Conservation (phyloP, 2,797 vertebrate genomes). For the Microchirus variegatus region DNA sequence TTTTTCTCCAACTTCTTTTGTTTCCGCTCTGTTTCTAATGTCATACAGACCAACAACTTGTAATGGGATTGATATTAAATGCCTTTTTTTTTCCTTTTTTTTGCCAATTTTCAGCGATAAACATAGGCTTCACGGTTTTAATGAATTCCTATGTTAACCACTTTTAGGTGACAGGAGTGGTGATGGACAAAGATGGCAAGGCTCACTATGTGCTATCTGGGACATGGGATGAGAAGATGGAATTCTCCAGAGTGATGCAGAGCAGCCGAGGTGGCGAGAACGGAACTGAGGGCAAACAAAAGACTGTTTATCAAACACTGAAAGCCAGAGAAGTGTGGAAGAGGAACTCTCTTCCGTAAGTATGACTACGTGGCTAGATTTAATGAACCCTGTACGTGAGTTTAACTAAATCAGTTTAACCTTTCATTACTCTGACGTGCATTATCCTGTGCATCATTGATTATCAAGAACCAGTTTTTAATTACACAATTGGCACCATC, state of each 20-base stretch:
- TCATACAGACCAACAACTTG: too few species aligned
- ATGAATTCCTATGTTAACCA: not conserved
- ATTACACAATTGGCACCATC: too few species aligned
- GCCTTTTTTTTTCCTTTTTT: too few species aligned
- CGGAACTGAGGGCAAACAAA: constrained; percentile 87
- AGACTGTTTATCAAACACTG: constrained; percentile 84
- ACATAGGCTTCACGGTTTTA: too few species aligned
- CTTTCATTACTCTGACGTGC: too few species aligned
- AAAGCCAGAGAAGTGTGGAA: constrained; percentile 91
- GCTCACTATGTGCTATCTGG: constrained; percentile 91
- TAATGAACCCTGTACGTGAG: not conserved
- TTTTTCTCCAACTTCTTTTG: too few species aligned
- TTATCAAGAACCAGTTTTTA: too few species aligned
- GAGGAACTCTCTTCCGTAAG: constrained; percentile 93
- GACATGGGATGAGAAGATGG: constrained; percentile 98
- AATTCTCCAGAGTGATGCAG: constrained; percentile 88
- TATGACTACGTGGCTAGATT: constrained; percentile 3
- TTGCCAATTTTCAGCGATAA: too few species aligned
- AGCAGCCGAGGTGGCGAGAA: constrained; percentile 87
- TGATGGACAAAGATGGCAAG: constrained; percentile 89
- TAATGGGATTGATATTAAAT: too few species aligned
- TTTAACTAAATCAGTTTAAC: not conserved
- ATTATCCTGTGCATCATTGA: too few species aligned
- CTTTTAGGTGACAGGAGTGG: constrained; percentile 91
- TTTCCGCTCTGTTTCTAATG: too few species aligned